Conservation (phyloP, 1,140 invertebrate species). For the Saccostrea cuccullata region DNA sequence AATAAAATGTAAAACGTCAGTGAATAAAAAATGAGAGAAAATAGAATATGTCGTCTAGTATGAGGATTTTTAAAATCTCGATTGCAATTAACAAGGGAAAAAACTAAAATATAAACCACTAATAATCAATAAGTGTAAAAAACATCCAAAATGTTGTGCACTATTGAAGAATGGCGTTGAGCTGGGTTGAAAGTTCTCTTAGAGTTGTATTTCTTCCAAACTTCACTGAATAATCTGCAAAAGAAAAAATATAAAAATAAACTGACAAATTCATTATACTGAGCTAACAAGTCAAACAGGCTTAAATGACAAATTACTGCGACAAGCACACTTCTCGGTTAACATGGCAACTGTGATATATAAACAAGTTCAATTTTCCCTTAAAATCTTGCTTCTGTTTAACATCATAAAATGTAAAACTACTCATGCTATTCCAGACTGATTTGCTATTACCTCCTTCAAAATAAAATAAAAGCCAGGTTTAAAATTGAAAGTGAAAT, state of each 20-base stretch:
- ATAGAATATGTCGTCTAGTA: background rate
- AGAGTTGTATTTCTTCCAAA: conserved; percentile 16
- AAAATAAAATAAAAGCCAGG: background rate
- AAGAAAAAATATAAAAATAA: conserved; percentile 3
- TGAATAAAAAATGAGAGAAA: background rate
- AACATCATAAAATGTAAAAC: background rate
- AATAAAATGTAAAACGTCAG: background rate
- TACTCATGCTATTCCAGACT: background rate
- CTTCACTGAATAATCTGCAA: conserved; percentile 31
- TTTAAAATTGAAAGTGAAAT: conserved; percentile 1
- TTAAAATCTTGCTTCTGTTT: background rate
- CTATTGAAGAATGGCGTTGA: background rate
- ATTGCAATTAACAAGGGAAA: background rate
- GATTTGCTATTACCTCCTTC: background rate
- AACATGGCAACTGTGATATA: conserved; percentile 5
- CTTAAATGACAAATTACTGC: background rate
- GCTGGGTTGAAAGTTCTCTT: background rate
- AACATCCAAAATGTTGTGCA: conserved; percentile 2
- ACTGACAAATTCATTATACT: conserved; percentile 10
- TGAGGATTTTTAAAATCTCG: conserved; percentile 12
- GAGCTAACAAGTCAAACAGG: background rate
- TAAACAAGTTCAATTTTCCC: conserved; percentile 7
- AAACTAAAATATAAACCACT: conserved; percentile 24
- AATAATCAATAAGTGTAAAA: conserved; percentile 28
- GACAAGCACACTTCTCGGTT: background rate